Evolutionary conservation across 2,113 vertebrate genomes (phyloP).

Genomic region (Perognathus longimembris): DNA sequence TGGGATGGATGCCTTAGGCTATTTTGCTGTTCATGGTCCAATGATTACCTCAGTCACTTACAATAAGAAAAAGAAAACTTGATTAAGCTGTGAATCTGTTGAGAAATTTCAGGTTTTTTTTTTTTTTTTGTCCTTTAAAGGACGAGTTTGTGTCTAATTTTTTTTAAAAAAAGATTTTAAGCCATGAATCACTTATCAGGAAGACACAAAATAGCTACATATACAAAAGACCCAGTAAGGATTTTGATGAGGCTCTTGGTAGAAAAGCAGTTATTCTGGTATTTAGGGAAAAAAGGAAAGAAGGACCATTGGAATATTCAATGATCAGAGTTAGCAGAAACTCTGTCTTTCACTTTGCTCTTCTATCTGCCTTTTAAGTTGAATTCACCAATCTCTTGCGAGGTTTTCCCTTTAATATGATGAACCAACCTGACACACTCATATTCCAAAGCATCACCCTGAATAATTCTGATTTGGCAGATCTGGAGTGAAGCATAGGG

Average conservation of each 20-base stretch:
- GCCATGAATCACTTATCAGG: neutral
- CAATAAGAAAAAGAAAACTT: neutral
- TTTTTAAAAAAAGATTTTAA: neutral
- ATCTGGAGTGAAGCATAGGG: neutral
- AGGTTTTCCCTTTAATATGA: neutral
- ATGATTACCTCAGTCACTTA: neutral
- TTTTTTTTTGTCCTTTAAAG: neutral
- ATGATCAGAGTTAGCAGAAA: neutral
- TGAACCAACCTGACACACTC: neutral
- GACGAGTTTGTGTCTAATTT: neutral
- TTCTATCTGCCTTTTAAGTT: neutral
- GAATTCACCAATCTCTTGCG: neutral
- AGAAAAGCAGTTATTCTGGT: neutral
- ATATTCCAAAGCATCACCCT: neutral
- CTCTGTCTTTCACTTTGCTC: neutral
- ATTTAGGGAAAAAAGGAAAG: too few species aligned
- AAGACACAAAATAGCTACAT: neutral
- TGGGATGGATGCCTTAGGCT: neutral
- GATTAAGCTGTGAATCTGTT: neutral
- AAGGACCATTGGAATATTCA: neutral
- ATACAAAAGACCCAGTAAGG: neutral
- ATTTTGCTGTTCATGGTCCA: neutral
- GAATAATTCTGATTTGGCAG: conserved; percentile 13
- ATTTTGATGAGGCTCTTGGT: neutral
- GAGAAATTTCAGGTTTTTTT: neutral